These are phyloP conservation scores for Drosophila multiciliata DNA, from an alignment of 2,888 invertebrate species.

Conservation along the genomic window DNA sequence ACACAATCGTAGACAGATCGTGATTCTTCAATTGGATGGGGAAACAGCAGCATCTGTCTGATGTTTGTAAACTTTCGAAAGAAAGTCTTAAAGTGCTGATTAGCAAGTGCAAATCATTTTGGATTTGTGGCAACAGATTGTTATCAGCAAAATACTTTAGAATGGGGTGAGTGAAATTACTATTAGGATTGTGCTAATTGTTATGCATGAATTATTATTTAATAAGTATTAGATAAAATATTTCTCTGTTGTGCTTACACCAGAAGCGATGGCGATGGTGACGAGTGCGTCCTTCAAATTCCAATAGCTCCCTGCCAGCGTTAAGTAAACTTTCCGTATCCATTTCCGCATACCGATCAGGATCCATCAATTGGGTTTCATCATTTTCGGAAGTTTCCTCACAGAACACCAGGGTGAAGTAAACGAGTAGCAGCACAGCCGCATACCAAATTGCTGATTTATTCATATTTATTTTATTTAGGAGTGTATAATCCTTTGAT, in stretches of 20 bases:
- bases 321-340: slow-evolving; percentile 47
- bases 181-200: slow-evolving; percentile 42
- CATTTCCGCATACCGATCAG: slow-evolving; percentile 25
- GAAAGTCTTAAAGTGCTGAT: slow-evolving; percentile 59
- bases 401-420: slow-evolving; percentile 76
- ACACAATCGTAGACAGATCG: slow-evolving; percentile 51
- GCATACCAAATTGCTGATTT: slow-evolving; percentile 74
- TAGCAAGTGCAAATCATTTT: slow-evolving; percentile 29
- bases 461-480: slow-evolving; percentile 63
- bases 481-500: slow-evolving; percentile 45
- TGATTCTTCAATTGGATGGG: slow-evolving; percentile 67
- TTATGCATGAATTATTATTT: slow-evolving; percentile 31
- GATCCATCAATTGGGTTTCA: slow-evolving; percentile 44
- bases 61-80: slow-evolving; percentile 65
- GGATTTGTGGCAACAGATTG: not conserved
- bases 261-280: slow-evolving; percentile 70
- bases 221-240: slow-evolving; percentile 5
- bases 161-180: slow-evolving; percentile 30
- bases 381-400: slow-evolving; percentile 50
- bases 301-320: slow-evolving; percentile 63
- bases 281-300: slow-evolving; percentile 74
- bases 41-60: slow-evolving; percentile 25
- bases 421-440: slow-evolving; percentile 68
- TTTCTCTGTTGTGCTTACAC: slow-evolving; percentile 51
- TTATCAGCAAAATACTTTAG: slow-evolving; percentile 21